Base-by-base conservation (phyloP, 1,140 invertebrate species). In the Reticulitermes speratus region DNA sequence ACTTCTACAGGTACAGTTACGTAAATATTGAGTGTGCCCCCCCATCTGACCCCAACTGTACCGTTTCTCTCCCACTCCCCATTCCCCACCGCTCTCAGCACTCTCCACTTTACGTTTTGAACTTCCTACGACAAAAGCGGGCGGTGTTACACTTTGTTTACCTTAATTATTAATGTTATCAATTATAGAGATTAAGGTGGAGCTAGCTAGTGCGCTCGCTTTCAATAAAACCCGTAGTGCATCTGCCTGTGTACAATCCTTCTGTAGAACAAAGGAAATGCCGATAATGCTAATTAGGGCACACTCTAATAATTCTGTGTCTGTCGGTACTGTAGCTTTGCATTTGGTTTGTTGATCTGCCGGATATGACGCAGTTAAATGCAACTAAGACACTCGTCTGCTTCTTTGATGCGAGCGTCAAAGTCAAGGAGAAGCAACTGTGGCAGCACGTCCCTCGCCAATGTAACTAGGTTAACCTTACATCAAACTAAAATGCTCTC, bases 141-240 rank as follows among this genome's bases (percentile, higher is more conserved):
- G 65, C 65, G n/a, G 25, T 25, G n/a, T 75, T 75, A 75, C 65
- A 75, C 65, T 75, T 75, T n/a, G 65, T 75, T 75, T 75, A 75
- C 25, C 52, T 75, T 75, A 75, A 75, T 75, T 75, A 75, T 75
- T 75, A 75, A 75, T 75, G 65, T 75, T 75, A 75, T 75, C 65
- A 75, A 75, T 75, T 75, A 75, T 5, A 75, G 65, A 75, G 65
- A 75, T 75, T 75, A 75, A 30, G 65, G 55, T n/a, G 25, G 25
- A n/a, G 9, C 25, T 30, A 25, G 14, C 3, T 55, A 55, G 0
- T 16, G 16, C 19, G 19, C 19, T 55, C 52, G 25, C 25, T 75
- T 75, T 75, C 65, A 75, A 55, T 55, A 55, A 55, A 55, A 55
- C 52, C 52, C 19, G 1, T 21, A 21, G 14, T 21, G 52, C 19